Evolutionary conservation across 2,888 invertebrate species (phyloP).

Genomic region (Caenorhabditis drosophilae): DNA sequence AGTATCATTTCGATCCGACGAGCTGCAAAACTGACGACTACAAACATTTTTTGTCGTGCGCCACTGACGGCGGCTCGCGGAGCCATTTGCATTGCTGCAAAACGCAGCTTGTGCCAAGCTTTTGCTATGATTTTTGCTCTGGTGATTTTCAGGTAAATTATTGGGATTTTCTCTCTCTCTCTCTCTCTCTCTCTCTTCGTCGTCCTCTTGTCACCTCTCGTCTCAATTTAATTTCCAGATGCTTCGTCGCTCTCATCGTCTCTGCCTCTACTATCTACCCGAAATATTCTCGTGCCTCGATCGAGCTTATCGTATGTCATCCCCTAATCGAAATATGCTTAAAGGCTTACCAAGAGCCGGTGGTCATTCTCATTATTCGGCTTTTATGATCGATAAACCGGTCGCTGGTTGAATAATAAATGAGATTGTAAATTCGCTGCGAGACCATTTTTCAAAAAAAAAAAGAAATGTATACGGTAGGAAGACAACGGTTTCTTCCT

Average conservation of each 20-base stretch:
- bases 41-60: slow-evolving; percentile 65
- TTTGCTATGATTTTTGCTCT: slow-evolving; percentile 68
- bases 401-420: slow-evolving; percentile 13
- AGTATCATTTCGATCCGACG: slow-evolving; percentile 66
- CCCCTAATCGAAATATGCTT: slow-evolving; percentile 17
- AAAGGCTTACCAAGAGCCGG: slow-evolving; percentile 13
- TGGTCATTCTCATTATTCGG: slow-evolving; percentile 20
- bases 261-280: slow-evolving; percentile 68
- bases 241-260: slow-evolving; percentile 64
- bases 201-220: background rate
- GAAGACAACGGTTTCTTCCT: too few relatives aligned
- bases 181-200: background rate
- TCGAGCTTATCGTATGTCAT: slow-evolving; percentile 59
- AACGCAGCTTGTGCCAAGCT: slow-evolving; percentile 65
- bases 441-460: too few relatives aligned
- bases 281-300: slow-evolving; percentile 68
- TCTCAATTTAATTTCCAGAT: slow-evolving; percentile 48
- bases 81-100: slow-evolving; percentile 68
- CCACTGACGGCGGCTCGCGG: slow-evolving; percentile 63
- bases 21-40: slow-evolving; percentile 66
- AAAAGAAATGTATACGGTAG: too few relatives aligned
- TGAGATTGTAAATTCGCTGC: background rate
- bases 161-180: too few relatives aligned
- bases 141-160: slow-evolving; percentile 56
- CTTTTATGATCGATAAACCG: slow-evolving; percentile 38